Percentiles rank a stretch among this genome's conserved stretches.
Evolutionary conservation across 2,888 invertebrate species (phyloP).

Genomic region (Ophion ventricosus): DNA sequence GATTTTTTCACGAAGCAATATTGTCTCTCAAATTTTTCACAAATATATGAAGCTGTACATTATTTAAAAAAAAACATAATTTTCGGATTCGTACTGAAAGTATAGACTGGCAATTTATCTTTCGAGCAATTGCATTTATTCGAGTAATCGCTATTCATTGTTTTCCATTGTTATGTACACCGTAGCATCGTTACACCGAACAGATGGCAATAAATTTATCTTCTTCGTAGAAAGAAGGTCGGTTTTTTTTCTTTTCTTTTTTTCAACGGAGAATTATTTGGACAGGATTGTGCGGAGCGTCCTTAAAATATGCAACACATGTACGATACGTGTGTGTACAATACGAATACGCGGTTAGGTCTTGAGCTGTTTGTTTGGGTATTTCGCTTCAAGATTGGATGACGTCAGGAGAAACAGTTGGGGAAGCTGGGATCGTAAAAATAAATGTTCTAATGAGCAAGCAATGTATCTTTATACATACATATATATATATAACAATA

Average conservation of each 20-base stretch:
- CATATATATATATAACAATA: constrained; percentile 6
- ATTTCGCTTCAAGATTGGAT: constrained; percentile 20
- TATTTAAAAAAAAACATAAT: too few relatives aligned
- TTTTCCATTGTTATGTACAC: not conserved
- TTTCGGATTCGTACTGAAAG: too few relatives aligned
- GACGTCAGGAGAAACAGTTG: constrained; percentile 55
- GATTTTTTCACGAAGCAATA: not conserved
- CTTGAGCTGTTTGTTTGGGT: constrained; percentile 37
- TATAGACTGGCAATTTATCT: not conserved
- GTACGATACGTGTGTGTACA: constrained; percentile 22
- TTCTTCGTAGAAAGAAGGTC: not conserved
- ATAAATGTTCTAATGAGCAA: constrained; percentile 43
- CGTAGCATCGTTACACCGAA: not conserved
- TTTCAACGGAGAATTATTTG: not conserved
- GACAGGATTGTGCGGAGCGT: not conserved
- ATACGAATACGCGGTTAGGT: constrained; percentile 18
- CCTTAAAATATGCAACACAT: constrained; percentile 14
- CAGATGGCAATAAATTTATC: not conserved
- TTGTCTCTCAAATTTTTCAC: not conserved
- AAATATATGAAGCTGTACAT: too few relatives aligned
- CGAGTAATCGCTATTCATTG: not conserved
- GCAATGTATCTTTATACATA: constrained; percentile 13
- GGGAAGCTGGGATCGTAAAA: constrained; percentile 39
- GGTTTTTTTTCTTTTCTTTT: not conserved
- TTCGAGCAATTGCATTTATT: not conserved